Evolutionary conservation across 2,888 invertebrate genomes (phyloP).

Genomic region (Teleogryllus oceanicus): DNA sequence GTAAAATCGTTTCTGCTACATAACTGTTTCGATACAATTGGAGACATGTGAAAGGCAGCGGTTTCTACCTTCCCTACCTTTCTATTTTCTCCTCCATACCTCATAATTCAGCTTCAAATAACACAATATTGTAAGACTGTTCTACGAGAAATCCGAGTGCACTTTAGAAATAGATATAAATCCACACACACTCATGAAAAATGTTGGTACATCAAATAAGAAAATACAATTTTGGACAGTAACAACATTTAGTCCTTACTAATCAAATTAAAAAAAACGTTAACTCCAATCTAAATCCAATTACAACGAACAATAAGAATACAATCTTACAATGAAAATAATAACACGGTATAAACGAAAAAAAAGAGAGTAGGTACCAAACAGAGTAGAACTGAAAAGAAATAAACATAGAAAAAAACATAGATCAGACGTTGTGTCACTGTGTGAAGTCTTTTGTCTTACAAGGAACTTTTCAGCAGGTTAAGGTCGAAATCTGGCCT

Average conservation of each 20-base stretch:
- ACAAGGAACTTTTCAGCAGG: no score
- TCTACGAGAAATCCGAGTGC: neutral
- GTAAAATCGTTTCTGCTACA: no score
- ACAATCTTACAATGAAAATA: conserved; percentile 34
- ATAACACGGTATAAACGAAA: conserved; percentile 35
- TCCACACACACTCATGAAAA: neutral
- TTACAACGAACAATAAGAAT: no score
- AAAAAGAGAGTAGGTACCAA: no score
- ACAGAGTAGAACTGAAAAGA: no score
- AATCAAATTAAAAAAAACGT: conserved; percentile 20
- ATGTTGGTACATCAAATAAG: neutral
- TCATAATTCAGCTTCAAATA: neutral
- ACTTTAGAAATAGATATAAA: neutral
- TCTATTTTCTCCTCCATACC: neutral
- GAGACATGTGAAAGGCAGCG: no score
- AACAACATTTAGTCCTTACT: neutral
- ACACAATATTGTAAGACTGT: neutral
- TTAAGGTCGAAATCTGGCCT: no score
- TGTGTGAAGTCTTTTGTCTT: no score
- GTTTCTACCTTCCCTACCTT: neutral
- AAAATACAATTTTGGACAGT: neutral
- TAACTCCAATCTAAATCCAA: conserved; percentile 26
- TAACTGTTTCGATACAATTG: no score
- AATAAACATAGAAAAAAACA: no score
- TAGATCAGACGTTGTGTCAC: no score